A percentile compares a stretch with the other conserved stretches of the same genome.
Conservation (phyloP, 2,888 invertebrate species). For the Seladonia tumulorum region DNA sequence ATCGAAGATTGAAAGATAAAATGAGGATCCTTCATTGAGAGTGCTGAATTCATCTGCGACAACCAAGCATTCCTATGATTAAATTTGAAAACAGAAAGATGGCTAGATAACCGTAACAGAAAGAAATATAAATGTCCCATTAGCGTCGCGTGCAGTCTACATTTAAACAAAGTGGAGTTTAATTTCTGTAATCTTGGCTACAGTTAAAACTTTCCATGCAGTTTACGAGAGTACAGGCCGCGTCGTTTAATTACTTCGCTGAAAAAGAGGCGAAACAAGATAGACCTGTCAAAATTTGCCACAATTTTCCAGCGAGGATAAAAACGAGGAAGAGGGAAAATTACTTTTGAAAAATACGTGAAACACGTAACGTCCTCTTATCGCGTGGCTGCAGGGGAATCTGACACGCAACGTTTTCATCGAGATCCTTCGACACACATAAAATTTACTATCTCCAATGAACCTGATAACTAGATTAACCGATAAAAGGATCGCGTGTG, state of each 20-base stretch:
- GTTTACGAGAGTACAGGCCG: not conserved
- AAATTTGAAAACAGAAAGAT: not conserved
- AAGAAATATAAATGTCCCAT: conserved; percentile 4
- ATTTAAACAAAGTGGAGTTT: conserved; percentile 8
- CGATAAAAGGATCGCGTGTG: conserved; percentile 46
- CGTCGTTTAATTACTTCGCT: not conserved
- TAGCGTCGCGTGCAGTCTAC: not conserved
- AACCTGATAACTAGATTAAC: conserved; percentile 18
- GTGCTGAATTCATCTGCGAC: not conserved
- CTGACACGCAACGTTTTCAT: conserved; percentile 32
- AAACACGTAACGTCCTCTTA: not conserved
- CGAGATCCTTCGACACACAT: conserved; percentile 22
- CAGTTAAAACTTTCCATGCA: not conserved
- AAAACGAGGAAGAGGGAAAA: not conserved
- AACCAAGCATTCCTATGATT: not conserved
- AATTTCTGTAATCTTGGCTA: not conserved
- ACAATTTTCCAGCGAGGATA: not conserved
- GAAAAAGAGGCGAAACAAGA: not conserved
- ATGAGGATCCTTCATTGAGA: not conserved
- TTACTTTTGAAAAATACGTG: not conserved
- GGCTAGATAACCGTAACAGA: not conserved
- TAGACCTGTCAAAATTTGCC: not conserved
- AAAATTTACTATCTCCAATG: conserved; percentile 32
- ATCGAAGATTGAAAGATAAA: not conserved
- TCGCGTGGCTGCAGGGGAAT: conserved; percentile 1